phyloP scores from a whole-genome alignment of 2,113 vertebrate species.

The Pao palembangensis region DNA sequence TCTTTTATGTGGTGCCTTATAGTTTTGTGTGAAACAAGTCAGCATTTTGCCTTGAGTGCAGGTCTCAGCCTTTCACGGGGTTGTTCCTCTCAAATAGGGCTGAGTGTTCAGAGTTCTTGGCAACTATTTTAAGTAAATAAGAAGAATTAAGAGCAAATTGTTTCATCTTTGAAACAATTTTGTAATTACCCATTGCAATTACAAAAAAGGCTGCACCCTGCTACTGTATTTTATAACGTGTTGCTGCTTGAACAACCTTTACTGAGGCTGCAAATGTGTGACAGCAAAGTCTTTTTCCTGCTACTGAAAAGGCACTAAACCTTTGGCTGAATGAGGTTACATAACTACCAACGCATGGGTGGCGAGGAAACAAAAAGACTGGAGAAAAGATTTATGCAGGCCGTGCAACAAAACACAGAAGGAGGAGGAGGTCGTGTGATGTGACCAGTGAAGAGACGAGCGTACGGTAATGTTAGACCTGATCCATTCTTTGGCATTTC shows the following conservation, averaged over 20 bases:
- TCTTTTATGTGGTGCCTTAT: slow-evolving; percentile 47
- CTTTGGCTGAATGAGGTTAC: no score
- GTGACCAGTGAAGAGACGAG: slow-evolving; percentile 58
- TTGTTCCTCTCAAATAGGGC: slow-evolving; percentile 1
- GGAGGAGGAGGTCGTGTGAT: slow-evolving; percentile 30
- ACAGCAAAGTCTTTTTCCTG: no score
- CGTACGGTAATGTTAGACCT: slow-evolving; percentile 55
- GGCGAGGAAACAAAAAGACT: not conserved
- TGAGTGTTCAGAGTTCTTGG: no score
- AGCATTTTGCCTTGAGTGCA: slow-evolving; percentile 16
- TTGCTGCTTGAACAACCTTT: no score
- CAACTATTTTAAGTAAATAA: no score
- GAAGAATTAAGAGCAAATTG: no score
- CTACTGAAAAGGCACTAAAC: not conserved
- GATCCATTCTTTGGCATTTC: slow-evolving; percentile 66
- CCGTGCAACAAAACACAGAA: slow-evolving; percentile 7
- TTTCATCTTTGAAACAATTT: no score
- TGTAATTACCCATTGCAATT: no score
- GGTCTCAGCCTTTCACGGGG: slow-evolving; percentile 12
- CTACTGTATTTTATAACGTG: no score
- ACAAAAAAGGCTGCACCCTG: no score
- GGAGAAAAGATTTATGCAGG: slow-evolving; percentile 5
- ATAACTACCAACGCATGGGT: not conserved
- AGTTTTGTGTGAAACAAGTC: slow-evolving; percentile 24
- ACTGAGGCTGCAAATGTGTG: no score